phyloP scores from a whole-genome alignment of 2,797 vertebrate genomes.

The Adelosebastes latens region DNA sequence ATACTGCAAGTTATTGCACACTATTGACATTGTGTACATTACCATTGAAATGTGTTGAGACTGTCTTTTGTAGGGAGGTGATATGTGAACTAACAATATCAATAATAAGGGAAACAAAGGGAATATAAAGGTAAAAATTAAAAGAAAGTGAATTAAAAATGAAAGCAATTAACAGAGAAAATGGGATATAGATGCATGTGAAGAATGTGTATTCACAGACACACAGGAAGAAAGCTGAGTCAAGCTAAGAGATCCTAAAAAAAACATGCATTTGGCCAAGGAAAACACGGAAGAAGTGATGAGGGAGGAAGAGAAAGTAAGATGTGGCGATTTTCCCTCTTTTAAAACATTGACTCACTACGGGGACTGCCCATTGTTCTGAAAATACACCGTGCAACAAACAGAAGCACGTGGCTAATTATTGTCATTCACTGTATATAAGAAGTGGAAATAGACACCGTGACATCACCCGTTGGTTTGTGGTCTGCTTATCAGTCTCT shows the following conservation, averaged over 20 bases:
- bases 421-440: neutral
- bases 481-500: neutral
- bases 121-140: neutral
- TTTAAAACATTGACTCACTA: conserved; percentile 14
- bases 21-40: neutral
- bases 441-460: too few species aligned
- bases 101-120: neutral
- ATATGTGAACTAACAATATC: neutral
- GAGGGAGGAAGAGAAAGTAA: conserved; percentile 7
- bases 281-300: conserved; percentile 23
- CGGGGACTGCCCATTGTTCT: neutral
- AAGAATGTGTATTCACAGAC: neutral
- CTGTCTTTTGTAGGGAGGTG: neutral
- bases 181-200: neutral
- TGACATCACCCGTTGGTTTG: too few species aligned
- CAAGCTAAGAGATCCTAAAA: conserved; percentile 24
- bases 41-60: neutral
- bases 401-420: neutral
- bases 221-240: conserved; percentile 47
- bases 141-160: neutral
- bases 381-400: neutral
- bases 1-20: neutral
- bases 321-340: conserved; percentile 7
- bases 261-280: conserved; percentile 40
- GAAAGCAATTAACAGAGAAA: neutral